Conservation (phyloP, 2,888 invertebrate species). For the Volucella zonaria region DNA sequence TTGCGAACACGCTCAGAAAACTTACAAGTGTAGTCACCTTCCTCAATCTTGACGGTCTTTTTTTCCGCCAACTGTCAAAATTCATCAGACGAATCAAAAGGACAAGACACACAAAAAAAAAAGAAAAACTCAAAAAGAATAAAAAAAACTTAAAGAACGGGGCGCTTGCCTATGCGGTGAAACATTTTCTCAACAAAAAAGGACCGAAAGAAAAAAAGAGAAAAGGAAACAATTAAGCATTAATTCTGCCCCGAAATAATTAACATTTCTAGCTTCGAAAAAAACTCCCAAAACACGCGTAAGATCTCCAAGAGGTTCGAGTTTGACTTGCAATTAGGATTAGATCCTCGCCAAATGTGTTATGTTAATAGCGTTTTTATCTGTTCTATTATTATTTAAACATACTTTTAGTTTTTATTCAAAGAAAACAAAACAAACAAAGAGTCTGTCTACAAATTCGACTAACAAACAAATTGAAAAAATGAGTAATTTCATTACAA, state of each 20-base stretch:
- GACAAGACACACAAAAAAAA: constrained; percentile 1
- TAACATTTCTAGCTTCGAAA: background rate
- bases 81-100: constrained; percentile 16
- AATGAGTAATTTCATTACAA: constrained; percentile 69
- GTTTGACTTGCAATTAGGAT: constrained; percentile 51
- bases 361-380: constrained; percentile 73
- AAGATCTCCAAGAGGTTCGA: constrained; percentile 7
- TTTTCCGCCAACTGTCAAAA: constrained; percentile 59
- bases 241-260: constrained; percentile 13
- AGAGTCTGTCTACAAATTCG: constrained; percentile 14
- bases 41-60: constrained; percentile 27
- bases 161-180: constrained; percentile 72
- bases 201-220: constrained; percentile 10
- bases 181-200: constrained; percentile 54
- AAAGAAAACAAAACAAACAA: constrained; percentile 37
- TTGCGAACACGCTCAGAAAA: no score
- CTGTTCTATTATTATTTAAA: constrained; percentile 69
- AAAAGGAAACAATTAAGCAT: background rate
- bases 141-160: constrained; percentile 55
- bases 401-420: constrained; percentile 71
- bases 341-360: constrained; percentile 68
- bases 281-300: background rate
- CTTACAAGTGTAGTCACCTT: constrained; percentile 15
- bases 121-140: constrained; percentile 42
- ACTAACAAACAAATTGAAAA: constrained; percentile 29